These are phyloP conservation scores for Macrosiphum euphorbiae DNA, from an alignment of 2,888 invertebrate species.

Conservation along the genomic window DNA sequence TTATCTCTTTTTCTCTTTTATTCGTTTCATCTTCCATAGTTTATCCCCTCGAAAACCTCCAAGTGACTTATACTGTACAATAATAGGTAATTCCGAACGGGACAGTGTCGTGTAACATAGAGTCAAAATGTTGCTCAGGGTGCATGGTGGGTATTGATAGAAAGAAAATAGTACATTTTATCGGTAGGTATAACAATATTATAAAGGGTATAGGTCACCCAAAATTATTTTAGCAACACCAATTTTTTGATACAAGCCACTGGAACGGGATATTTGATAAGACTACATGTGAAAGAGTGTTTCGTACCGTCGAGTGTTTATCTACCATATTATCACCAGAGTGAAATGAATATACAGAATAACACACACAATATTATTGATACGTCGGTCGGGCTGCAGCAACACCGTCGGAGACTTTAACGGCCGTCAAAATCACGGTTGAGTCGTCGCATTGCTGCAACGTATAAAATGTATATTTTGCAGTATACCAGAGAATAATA, in stretches of 20 bases:
- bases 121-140: no score
- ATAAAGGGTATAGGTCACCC: no score
- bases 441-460: not conserved
- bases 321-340: not conserved
- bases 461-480: not conserved
- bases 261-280: not conserved
- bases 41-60: not conserved
- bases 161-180: no score
- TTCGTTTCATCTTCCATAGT: not conserved
- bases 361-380: not conserved
- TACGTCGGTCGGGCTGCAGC: not conserved
- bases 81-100: not conserved
- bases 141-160: no score
- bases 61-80: not conserved
- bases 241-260: no score
- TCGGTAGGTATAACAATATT: no score
- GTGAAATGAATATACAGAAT: not conserved
- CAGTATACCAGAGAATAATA: not conserved
- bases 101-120: not conserved
- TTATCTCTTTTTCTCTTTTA: not conserved
- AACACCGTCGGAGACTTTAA: slow-evolving; percentile 9
- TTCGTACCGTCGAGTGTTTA: not conserved
- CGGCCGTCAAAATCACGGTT: not conserved
- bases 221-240: no score
- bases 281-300: not conserved